phyloP scores from a whole-genome alignment of 2,888 invertebrate genomes.

The Limnephilus auricula region DNA sequence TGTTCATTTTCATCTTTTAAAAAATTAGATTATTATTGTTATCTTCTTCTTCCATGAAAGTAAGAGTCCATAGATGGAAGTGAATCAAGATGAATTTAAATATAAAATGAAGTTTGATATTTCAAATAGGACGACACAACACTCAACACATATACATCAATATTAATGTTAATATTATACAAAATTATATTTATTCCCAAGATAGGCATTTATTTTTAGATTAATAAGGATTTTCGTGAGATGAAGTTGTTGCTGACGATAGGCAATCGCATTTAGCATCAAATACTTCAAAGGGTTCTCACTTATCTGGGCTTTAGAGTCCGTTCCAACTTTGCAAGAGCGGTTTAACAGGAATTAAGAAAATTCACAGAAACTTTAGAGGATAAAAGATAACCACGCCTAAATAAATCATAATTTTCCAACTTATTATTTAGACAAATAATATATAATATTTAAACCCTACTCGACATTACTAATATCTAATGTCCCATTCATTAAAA shows the following conservation, averaged over 20 bases:
- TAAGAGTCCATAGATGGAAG: too few species aligned
- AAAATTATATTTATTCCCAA: too few species aligned
- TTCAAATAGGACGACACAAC: too few species aligned
- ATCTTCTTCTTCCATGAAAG: too few species aligned
- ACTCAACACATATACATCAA: too few species aligned
- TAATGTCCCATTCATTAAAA: not conserved
- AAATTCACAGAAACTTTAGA: not conserved
- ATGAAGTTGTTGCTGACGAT: not conserved
- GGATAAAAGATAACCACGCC: not conserved
- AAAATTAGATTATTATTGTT: too few species aligned
- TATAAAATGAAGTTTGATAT: too few species aligned
- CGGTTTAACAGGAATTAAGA: not conserved
- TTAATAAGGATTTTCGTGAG: not conserved
- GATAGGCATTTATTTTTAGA: too few species aligned
- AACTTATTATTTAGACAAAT: not conserved
- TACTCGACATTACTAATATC: not conserved
- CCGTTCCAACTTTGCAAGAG: not conserved
- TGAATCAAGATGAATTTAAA: too few species aligned
- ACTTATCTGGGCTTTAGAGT: not conserved
- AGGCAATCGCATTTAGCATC: not conserved
- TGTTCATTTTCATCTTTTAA: too few species aligned
- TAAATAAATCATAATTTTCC: not conserved
- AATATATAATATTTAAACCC: too few species aligned
- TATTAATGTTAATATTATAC: too few species aligned
- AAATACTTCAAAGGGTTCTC: not conserved